Base-by-base conservation (phyloP, 2,888 invertebrate species). In the Diarsia mendica region DNA sequence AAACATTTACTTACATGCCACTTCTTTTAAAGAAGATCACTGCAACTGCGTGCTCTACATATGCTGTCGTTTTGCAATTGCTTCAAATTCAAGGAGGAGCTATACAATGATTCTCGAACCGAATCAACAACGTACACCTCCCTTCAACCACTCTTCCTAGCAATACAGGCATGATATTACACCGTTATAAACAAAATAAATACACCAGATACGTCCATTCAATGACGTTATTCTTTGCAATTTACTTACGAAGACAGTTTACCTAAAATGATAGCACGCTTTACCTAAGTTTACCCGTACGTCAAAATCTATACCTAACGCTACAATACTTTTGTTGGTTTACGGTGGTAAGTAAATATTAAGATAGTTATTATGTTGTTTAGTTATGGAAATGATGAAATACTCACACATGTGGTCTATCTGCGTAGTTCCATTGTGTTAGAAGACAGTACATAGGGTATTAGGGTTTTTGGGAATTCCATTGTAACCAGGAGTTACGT, bases 321-420 rank as follows among this genome's bases (percentile, higher is more conserved):
- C 15, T 2, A 78, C 39, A 20, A 63, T 53, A 63, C 48, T 53
- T 39, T 53, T 78, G 77, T 79, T 77, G 61, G 61, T 55, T 53
- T 55, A 44, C 8, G 39, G 39, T 8, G 6, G n/a, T n/a, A 71
- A 49, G 79, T 63, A 71, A 79, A 77, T 79, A 77, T 49, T 11
- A 0, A 44, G n/a, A 63, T 79, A 46, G 28, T 53, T n/a, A 39
- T 61, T n/a, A 15, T 67, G 15, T 49, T 67, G 11, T 49, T 6
- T 55, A 69, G 46, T 9, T 13, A 15, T 9, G 46, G 33, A 33
- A 55, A 49, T 79, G n/a, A 77, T 55, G 55, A 49, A 55, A 79
- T 71, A 44, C 63, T 49, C 20, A 2, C 4, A 51, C 23, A 18
- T 20, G n/a, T 33, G 49, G 8, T n/a, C 5, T 5, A 6, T 33